Evolutionary conservation across 2,797 vertebrate species (phyloP), one percentile per base, ranked within the genome.

Genomic region (Sylvilagus floridanus): DNA sequence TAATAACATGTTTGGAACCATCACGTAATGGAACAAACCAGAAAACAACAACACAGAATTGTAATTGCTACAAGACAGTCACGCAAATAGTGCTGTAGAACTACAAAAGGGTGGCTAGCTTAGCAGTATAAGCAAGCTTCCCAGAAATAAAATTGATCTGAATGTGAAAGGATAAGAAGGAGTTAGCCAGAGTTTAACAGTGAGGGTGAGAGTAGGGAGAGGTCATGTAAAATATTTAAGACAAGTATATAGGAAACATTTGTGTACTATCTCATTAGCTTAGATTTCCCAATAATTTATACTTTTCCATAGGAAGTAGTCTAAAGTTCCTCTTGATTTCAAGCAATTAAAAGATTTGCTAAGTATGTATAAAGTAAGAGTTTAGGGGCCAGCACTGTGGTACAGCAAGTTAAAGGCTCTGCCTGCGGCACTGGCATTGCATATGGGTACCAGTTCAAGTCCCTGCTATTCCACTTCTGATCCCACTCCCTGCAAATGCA

Each of bases 261-360:
- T 85, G 10, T 94, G 5, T 95, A 77, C 37, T 66, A 69, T n/a
- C 32, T 71, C 16, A 19, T 47, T 86, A 86, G 54, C 76, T n/a
- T 26, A 90, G 47, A 76, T 84, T 97, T 91, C 62, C 66, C 50
- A 65, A 4, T 69, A 90, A 94, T 62, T 94, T 95, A 32, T 83
- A 16, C 57, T 77, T 88, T 96, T 17, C 89, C 19, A 42, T 81
- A 90, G 84, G 78, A 89, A 85, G 17, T 88, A 90, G 3, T 71
- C 19, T 86, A 35, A 77, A 85, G 26, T 90, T 95, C 77, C 2
- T 77, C 50, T 93, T 83, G 8, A 13, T 88, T 88, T 89, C 68
- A 16, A 93, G 22, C 65, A 90, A 84, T 68, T 76, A 65, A 92
- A 60, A 60, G 22, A 86, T 79, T 89, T 96, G 9, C 72, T 86